These are phyloP conservation scores for Malthinus seriepunctatus DNA, from an alignment of 2,888 invertebrate genomes.

Conservation along the genomic window DNA sequence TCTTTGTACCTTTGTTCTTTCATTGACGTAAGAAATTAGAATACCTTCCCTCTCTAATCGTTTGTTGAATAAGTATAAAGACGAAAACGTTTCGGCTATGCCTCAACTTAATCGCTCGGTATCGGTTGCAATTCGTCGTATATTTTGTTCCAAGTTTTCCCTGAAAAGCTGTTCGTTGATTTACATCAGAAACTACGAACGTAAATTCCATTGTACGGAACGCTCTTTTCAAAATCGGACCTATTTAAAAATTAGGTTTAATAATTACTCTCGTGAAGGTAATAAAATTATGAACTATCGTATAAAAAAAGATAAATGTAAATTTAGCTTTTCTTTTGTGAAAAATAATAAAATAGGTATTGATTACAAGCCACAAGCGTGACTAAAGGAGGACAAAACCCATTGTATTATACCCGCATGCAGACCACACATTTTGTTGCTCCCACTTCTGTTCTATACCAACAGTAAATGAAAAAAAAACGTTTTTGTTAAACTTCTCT, in stretches of 20 bases:
- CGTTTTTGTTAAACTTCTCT: too few species aligned
- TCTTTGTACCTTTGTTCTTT: slow-evolving; percentile 25
- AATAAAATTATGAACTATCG: neutral
- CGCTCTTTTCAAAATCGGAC: too few species aligned
- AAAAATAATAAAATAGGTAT: slow-evolving; percentile 25
- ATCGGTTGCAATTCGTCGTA: slow-evolving; percentile 18
- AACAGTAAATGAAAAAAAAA: too few species aligned
- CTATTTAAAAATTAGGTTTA: too few species aligned
- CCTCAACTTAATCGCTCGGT: slow-evolving; percentile 9
- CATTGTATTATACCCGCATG: slow-evolving; percentile 27
- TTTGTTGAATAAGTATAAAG: slow-evolving; percentile 21
- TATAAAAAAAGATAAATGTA: slow-evolving; percentile 13
- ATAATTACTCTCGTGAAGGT: too few species aligned
- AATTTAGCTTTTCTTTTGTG: slow-evolving; percentile 16
- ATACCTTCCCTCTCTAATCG: slow-evolving; percentile 18
- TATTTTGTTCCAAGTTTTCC: neutral
- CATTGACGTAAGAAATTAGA: slow-evolving; percentile 28
- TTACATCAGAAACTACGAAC: neutral
- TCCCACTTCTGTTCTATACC: slow-evolving; percentile 22
- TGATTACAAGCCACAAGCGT: slow-evolving; percentile 27
- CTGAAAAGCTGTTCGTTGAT: neutral
- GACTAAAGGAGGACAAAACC: slow-evolving; percentile 29
- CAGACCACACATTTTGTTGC: slow-evolving; percentile 28
- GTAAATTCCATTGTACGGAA: too few species aligned
- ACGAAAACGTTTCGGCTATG: slow-evolving; percentile 16